Percentiles rank a stretch among this genome's conserved stretches.
Evolutionary conservation across 2,113 vertebrate species (phyloP).

Genomic region (Ameiurus melas): DNA sequence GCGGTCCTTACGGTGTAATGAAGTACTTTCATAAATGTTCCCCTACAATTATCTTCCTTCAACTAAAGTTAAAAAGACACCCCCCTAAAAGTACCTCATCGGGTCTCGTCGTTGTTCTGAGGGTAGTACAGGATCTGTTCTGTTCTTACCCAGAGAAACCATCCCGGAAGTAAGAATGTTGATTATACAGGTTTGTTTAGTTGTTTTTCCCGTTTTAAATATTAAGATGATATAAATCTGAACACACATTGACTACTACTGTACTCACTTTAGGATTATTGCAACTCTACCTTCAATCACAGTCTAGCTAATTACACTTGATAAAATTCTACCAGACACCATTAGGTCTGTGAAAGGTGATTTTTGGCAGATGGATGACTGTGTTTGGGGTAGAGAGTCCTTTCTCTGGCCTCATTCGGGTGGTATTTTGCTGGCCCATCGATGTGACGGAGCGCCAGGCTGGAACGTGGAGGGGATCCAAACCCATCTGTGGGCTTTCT

Average conservation of each 20-base stretch:
- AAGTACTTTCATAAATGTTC: neutral
- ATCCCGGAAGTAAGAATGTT: slow-evolving; percentile 50
- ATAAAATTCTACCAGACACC: slow-evolving; percentile 57
- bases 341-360: slow-evolving; percentile 55
- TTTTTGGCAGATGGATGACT: slow-evolving; percentile 54
- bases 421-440: slow-evolving; percentile 14
- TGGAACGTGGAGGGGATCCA: slow-evolving; percentile 51
- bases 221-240: slow-evolving; percentile 56
- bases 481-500: slow-evolving; percentile 55
- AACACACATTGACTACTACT: slow-evolving; percentile 63
- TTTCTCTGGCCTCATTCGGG: slow-evolving; percentile 18
- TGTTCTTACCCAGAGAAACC: slow-evolving; percentile 40
- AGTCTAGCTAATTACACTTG: slow-evolving; percentile 62
- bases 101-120: neutral
- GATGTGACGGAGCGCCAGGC: slow-evolving; percentile 44
- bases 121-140: neutral
- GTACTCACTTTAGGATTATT: slow-evolving; percentile 69
- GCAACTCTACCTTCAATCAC: slow-evolving; percentile 69
- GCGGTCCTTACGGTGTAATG: neutral
- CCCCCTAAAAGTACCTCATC: neutral
- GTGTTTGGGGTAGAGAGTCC: slow-evolving; percentile 38
- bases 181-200: slow-evolving; percentile 42
- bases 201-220: slow-evolving; percentile 44
- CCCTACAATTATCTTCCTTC: neutral
- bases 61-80: neutral